Evolutionary conservation across 2,113 vertebrate genomes (phyloP).

Genomic region (Bostrychus sinensis): DNA sequence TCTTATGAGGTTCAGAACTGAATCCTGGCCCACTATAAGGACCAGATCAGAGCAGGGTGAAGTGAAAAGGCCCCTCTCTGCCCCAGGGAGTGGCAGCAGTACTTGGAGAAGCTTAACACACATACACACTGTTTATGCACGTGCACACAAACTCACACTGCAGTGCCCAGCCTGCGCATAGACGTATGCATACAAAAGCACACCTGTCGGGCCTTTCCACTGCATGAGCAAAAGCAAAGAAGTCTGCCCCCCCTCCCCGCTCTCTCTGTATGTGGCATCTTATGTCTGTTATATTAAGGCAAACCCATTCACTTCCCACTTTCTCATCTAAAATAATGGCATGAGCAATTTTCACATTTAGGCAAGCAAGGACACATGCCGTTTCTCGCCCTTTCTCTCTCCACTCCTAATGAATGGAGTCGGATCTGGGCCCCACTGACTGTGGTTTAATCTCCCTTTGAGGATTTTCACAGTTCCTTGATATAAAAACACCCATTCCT

Average conservation of each 20-base stretch:
- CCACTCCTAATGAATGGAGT: conserved; percentile 69
- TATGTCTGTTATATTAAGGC: conserved; percentile 80
- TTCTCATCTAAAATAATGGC: conserved; percentile 82
- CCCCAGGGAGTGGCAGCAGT: conserved; percentile 67
- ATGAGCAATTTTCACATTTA: conserved; percentile 78
- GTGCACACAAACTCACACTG: conserved; percentile 43
- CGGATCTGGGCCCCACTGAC: conserved; percentile 62
- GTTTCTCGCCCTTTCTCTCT: conserved; percentile 48
- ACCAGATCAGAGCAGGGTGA: conserved; percentile 62
- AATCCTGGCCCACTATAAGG: conserved; percentile 62
- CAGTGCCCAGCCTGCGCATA: conserved; percentile 59
- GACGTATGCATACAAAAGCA: conserved; percentile 78
- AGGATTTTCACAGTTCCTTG: conserved; percentile 61
- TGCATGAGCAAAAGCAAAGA: conserved; percentile 83
- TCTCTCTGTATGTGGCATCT: conserved; percentile 79
- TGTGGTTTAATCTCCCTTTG: conserved; percentile 69
- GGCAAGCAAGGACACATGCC: conserved; percentile 71
- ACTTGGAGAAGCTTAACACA: conserved; percentile 58
- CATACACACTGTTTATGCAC: conserved; percentile 48
- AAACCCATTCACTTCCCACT: conserved; percentile 78
- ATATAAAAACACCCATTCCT: conserved; percentile 37
- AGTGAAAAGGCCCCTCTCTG: conserved; percentile 76
- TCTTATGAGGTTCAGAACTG: conserved; percentile 60
- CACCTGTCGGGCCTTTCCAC: conserved; percentile 84
- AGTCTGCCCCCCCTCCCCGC: conserved; percentile 64